Conservation (phyloP, 2,113 vertebrate genomes). For the Crotalus helleri region DNA sequence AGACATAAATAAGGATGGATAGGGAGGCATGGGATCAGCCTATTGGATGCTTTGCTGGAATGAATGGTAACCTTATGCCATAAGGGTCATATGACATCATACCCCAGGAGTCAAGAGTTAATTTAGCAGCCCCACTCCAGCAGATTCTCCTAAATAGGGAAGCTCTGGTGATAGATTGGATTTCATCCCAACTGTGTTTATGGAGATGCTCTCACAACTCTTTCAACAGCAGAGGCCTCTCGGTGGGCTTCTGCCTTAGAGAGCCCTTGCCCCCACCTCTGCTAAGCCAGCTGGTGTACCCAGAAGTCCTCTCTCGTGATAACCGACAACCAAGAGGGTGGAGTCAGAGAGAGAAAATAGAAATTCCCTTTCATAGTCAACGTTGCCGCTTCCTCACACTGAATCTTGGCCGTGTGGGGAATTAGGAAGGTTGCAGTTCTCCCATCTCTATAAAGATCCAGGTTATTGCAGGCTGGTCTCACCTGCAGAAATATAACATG, state of each 20-base stretch:
- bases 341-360: background rate
- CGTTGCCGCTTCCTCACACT: background rate
- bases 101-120: constrained; percentile 31
- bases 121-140: constrained; percentile 14
- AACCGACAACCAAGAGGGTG: background rate
- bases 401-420: background rate
- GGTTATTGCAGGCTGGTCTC: background rate
- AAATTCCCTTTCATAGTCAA: background rate
- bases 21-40: constrained; percentile 10
- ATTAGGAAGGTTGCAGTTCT: background rate
- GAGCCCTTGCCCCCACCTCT: background rate
- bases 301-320: background rate
- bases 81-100: constrained; percentile 28
- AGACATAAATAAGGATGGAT: constrained; percentile 17
- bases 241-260: background rate
- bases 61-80: constrained; percentile 31
- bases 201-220: constrained; percentile 24
- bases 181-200: constrained; percentile 39
- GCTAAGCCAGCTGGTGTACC: background rate
- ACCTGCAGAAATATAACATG: background rate
- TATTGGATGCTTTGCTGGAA: constrained; percentile 24
- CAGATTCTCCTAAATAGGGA: constrained; percentile 59
- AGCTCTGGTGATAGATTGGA: constrained; percentile 32
- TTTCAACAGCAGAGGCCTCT: background rate
- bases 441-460: background rate